Evolutionary conservation across 2,888 invertebrate genomes (phyloP).

Genomic region (Leptinotarsa tumamoca): DNA sequence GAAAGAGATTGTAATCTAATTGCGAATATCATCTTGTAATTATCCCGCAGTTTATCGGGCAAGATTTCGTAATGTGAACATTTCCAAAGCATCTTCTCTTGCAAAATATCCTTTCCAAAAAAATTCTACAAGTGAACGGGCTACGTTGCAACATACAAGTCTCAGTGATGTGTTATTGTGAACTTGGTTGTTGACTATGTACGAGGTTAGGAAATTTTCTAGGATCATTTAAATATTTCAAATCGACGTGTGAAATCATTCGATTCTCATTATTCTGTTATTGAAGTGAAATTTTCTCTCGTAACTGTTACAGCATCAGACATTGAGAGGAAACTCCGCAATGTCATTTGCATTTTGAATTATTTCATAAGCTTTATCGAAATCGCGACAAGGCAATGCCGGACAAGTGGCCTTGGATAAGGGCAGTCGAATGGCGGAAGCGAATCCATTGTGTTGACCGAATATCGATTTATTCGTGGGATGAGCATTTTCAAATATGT

Average conservation of each 20-base stretch:
- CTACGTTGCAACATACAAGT: conserved; percentile 11
- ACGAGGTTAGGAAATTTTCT: neutral
- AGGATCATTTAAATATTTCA: neutral
- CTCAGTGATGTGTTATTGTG: conserved; percentile 18
- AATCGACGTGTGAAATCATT: neutral
- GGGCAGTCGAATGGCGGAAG: neutral
- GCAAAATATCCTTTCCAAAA: conserved; percentile 31
- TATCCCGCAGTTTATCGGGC: conserved; percentile 24
- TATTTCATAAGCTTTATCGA: neutral
- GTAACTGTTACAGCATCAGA: conserved; percentile 6
- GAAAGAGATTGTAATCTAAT: conserved; percentile 16
- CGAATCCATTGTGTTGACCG: neutral
- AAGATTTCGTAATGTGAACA: conserved; percentile 25
- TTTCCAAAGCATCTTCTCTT: conserved; percentile 28
- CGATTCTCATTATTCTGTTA: neutral
- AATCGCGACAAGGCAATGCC: neutral
- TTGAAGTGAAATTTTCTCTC: neutral
- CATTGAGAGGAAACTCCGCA: neutral
- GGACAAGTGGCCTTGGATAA: neutral
- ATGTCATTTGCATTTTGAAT: neutral
- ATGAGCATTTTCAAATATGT: neutral
- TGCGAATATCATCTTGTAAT: conserved; percentile 16
- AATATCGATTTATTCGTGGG: neutral
- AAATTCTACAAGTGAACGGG: conserved; percentile 14
- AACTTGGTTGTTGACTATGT: conserved; percentile 13